Evolutionary conservation across 2,113 vertebrate genomes (phyloP), one percentile per base, ranked within the genome.

Genomic region (Trogon melanurus): DNA sequence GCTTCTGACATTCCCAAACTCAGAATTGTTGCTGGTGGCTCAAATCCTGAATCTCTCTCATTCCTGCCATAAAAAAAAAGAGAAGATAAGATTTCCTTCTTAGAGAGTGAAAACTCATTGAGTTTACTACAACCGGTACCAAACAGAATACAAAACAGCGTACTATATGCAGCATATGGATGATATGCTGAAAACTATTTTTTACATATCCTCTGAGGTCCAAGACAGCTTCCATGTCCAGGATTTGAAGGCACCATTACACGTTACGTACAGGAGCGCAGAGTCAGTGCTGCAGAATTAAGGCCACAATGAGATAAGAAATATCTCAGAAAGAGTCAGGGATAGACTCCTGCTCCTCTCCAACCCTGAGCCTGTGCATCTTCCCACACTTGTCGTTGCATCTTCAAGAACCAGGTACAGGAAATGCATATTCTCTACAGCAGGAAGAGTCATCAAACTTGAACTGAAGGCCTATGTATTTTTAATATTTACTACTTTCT

Each of bases 181-280:
- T 67, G 57, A 44, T 92, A 72, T 41, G 34, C 86, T 85, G 79
- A 70, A 56, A 91, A 93, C 67, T 51, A 48, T 79, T 51, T 92
- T 96, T 95, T 74, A 64, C 74, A 82, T 54, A 75, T 82, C 79
- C 61, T 87, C 85, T 78, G 69, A 16, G 4, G 41, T 66, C 88
- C 16, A 5, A 47, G 73, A 91, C 89, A 97, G 44, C 79, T 97
- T 97, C 92, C 75, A 38, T 10, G 11, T 86, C 53, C 76, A 45
- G 66, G 89, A 94, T 89, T 93, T 97, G 91, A 97, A 96, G 69
- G 51, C 41, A 95, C 21, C 36, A 54, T 84, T 87, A 82, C 36
- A 95, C 8, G 21, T 93, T 88, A 93, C 12, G 34, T 62, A 91
- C 47, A 81, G 48, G 70, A 95, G 61, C 25, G n/a, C 48, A 71